phyloP scores from a whole-genome alignment of 2,797 vertebrate species.

The Myripristis murdjan region DNA sequence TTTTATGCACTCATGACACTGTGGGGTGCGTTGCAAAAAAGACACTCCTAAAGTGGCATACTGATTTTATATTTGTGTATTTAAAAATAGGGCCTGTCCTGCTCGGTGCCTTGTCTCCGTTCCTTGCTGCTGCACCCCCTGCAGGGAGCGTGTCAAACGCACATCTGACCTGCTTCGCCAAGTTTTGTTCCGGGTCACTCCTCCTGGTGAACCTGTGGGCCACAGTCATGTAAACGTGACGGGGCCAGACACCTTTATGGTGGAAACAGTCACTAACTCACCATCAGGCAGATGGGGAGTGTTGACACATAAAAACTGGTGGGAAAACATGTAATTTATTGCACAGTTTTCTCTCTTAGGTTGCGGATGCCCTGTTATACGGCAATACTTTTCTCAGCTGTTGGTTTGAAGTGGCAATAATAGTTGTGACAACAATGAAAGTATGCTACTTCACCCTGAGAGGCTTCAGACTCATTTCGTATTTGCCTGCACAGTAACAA shows the following conservation, averaged over 20 bases:
- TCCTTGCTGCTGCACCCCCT: slow-evolving; percentile 18
- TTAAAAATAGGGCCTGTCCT: slow-evolving; percentile 33
- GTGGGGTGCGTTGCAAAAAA: slow-evolving; percentile 14
- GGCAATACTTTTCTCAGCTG: background rate
- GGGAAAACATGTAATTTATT: slow-evolving; percentile 39
- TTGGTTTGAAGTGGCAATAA: background rate
- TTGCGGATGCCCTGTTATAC: background rate
- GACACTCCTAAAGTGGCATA: slow-evolving; percentile 10
- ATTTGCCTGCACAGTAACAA: background rate
- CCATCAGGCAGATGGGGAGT: slow-evolving; percentile 21
- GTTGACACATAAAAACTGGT: slow-evolving; percentile 62
- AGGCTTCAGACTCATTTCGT: background rate
- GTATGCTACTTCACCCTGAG: background rate
- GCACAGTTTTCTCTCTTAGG: slow-evolving; percentile 8
- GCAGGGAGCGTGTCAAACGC: slow-evolving; percentile 55
- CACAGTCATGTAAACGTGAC: slow-evolving; percentile 49
- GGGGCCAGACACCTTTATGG: slow-evolving; percentile 40
- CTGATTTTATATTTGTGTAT: slow-evolving; percentile 4
- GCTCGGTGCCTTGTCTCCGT: slow-evolving; percentile 30
- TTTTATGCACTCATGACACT: background rate
- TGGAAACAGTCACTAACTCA: slow-evolving; percentile 50
- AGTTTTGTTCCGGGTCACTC: slow-evolving; percentile 65
- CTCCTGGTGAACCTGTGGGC: slow-evolving; percentile 48
- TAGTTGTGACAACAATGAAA: background rate
- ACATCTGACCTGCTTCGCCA: slow-evolving; percentile 66